Evolutionary conservation across 2,113 vertebrate genomes (phyloP), one percentile per base, ranked within the genome.

Genomic region (Rhea americana): DNA sequence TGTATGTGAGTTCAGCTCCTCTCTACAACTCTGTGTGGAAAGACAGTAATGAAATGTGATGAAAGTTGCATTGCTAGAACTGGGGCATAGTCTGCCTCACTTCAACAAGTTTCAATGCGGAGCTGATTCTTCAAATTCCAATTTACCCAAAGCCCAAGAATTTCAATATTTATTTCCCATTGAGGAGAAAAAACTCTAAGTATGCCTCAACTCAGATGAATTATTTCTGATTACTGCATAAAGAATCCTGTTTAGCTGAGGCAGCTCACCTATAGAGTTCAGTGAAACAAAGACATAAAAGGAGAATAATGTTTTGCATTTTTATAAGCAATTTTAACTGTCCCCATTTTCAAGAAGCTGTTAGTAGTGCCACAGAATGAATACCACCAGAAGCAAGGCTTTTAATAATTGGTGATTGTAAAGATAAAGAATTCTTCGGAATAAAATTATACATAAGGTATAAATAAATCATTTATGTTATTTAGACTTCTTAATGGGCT

Each of bases 191-290:
- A 82, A 92, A 2, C 62, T 91, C 7, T 6, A 86, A 85, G 65
- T 93, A 82, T 92, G 35, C 79, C 22, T 94, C 30, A 75, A 93
- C 30, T 93, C n/a, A 72, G 48, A 70, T 66, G 53, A 92, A 92
- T 93, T 94, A 59, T 58, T 91, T 85, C 86, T 89, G 78, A 95
- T 87, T 82, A 92, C 92, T 90, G 28, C 45, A 39, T 37, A n/a
- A 91, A 85, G 21, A 50, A 66, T 71, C 39, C 22, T 84, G 16
- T 89, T 91, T 53, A 76, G 79, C 41, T 78, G 43, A 72, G 51
- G 61, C 30, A 92, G 53, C 76, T 95, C 61, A 96, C 72, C 91
- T 93, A 13, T 28, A 59, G 76, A 74, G 55, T 93, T 96, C 77
- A 93, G 7, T 92, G 85, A 97, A 95, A 77, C 1, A 61, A 87